Conservation (phyloP, 2,888 invertebrate genomes). For the Podotricha telesiphe region DNA sequence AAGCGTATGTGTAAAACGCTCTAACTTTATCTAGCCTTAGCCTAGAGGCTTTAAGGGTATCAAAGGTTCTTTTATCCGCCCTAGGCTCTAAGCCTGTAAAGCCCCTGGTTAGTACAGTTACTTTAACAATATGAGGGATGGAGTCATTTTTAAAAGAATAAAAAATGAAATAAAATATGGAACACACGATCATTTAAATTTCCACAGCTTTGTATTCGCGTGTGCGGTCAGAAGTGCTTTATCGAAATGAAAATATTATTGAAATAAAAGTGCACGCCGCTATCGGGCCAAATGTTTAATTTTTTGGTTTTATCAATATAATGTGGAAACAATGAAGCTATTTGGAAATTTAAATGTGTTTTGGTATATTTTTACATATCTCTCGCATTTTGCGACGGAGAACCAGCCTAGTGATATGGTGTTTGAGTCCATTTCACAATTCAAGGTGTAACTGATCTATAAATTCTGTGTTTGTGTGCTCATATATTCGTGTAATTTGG, state of each 20-base stretch:
- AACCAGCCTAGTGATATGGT: too few relatives aligned
- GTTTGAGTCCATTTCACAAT: too few relatives aligned
- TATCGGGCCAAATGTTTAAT: background rate
- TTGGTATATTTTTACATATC: background rate
- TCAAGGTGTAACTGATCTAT: too few relatives aligned
- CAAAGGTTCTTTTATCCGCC: conserved; percentile 1
- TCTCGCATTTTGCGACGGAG: too few relatives aligned
- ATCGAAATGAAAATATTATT: conserved; percentile 18
- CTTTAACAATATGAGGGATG: background rate
- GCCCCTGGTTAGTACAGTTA: background rate
- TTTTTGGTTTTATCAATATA: background rate
- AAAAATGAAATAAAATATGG: conserved; percentile 17
- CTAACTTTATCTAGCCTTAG: background rate
- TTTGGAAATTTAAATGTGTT: background rate
- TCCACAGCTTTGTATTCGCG: conserved; percentile 18
- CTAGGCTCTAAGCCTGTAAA: background rate
- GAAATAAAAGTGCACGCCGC: conserved; percentile 20
- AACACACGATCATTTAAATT: conserved; percentile 24
- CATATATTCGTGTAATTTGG: too few relatives aligned
- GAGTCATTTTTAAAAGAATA: conserved; percentile 10
- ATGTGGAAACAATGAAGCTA: background rate
- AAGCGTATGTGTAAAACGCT: background rate
- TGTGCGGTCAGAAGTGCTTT: conserved; percentile 20
- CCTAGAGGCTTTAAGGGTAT: background rate
- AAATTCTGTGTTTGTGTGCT: too few relatives aligned